Conservation (phyloP, 2,888 invertebrate species). For the Ernsta delagoae region DNA sequence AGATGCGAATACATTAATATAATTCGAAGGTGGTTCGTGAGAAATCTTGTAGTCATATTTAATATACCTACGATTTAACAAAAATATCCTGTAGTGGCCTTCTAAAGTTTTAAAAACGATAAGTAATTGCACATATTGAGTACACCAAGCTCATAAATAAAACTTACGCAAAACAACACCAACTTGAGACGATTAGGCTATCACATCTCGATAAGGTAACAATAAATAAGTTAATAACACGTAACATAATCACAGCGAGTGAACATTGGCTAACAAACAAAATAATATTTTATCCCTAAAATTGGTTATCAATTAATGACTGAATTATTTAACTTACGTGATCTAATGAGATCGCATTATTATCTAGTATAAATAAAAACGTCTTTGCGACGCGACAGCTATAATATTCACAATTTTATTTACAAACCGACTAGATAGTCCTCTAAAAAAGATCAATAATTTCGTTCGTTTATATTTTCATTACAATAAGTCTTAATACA, state of each 20-base stretch:
- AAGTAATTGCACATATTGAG: constrained; percentile 59
- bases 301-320: constrained; percentile 82
- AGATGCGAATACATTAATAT: constrained; percentile 75
- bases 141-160: constrained; percentile 62
- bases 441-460: constrained; percentile 71
- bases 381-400: constrained; percentile 76
- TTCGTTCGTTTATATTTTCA: constrained; percentile 65
- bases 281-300: constrained; percentile 72
- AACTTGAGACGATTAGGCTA: constrained; percentile 75
- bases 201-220: constrained; percentile 79
- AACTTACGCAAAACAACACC: constrained; percentile 73
- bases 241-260: constrained; percentile 84
- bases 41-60: constrained; percentile 38
- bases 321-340: constrained; percentile 79
- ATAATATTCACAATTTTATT: constrained; percentile 82
- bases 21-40: constrained; percentile 32
- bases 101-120: constrained; percentile 56
- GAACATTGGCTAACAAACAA: constrained; percentile 85
- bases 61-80: constrained; percentile 43
- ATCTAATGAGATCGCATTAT: constrained; percentile 83
- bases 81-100: constrained; percentile 51
- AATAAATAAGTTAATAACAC: constrained; percentile 77
- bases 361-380: constrained; percentile 79
- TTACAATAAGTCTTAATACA: constrained; percentile 67
- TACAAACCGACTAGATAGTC: constrained; percentile 83